Evolutionary conservation across 2,888 invertebrate genomes (phyloP).

Genomic region (Lasioglossum lativentre): DNA sequence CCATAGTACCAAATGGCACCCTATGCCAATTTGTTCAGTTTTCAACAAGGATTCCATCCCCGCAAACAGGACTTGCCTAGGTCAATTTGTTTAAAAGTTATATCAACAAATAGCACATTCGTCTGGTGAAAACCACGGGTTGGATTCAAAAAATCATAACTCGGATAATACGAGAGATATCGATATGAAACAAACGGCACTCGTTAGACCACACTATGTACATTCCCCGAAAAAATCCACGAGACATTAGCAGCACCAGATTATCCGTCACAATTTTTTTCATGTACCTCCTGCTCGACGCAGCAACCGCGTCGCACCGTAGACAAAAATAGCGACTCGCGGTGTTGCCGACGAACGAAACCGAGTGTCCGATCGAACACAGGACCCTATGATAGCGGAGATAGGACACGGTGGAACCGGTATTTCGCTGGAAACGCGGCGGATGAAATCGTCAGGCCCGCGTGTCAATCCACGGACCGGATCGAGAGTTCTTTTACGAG

Average conservation of each 20-base stretch:
- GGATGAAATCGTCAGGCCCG: slow-evolving; percentile 76
- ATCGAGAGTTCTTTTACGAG: slow-evolving; percentile 1
- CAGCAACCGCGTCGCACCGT: not conserved
- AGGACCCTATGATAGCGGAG: not conserved
- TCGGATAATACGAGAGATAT: not conserved
- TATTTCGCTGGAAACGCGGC: slow-evolving; percentile 6
- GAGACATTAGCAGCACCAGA: not conserved
- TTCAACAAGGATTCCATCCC: not conserved
- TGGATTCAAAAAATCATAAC: not conserved
- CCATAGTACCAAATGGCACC: not conserved
- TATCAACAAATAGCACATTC: not conserved
- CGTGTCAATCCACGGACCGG: slow-evolving; percentile 76
- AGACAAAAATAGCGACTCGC: not conserved
- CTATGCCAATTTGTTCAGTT: not conserved
- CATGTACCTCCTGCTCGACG: not conserved
- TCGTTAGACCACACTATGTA: too few relatives aligned
- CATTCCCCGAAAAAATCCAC: not conserved
- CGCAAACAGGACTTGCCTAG: not conserved
- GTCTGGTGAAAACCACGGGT: not conserved
- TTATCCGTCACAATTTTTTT: not conserved
- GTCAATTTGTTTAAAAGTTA: not conserved
- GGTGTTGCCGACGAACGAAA: not conserved
- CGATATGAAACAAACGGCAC: not conserved
- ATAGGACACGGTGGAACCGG: slow-evolving; percentile 3
- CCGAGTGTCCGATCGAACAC: not conserved